Conservation (phyloP, 1,140 invertebrate species). For the Brachionus sp. region DNA sequence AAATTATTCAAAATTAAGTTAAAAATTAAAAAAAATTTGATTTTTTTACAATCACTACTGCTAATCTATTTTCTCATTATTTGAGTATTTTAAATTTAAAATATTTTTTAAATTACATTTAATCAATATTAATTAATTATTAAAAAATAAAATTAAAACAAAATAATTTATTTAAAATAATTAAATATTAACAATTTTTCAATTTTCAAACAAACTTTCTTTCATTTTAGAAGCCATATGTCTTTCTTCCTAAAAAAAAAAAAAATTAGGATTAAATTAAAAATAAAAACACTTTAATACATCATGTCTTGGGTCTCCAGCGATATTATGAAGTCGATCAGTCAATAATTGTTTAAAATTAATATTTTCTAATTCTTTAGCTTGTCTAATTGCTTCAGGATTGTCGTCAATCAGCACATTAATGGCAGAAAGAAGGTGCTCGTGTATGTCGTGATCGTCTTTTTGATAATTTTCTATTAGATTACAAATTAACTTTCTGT, state of each 20-base stretch:
- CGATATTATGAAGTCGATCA: neutral
- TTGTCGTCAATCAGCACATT: conserved; percentile 33
- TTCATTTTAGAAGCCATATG: neutral
- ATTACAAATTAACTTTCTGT: neutral
- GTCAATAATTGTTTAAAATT: conserved; percentile 22
- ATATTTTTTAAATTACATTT: no score
- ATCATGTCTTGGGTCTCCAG: neutral
- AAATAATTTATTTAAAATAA: neutral
- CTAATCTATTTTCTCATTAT: no score
- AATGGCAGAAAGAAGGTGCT: conserved; percentile 38
- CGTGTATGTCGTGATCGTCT: neutral
- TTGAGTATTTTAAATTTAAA: no score
- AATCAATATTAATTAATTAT: no score
- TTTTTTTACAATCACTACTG: no score
- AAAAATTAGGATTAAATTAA: neutral
- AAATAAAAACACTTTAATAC: neutral
- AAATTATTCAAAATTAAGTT: no score
- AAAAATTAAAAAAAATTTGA: no score
- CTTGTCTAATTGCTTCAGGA: conserved; percentile 16
- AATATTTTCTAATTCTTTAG: conserved; percentile 26
- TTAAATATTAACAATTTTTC: neutral
- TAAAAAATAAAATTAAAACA: neutral
- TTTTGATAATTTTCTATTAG: neutral
- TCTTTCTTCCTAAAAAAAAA: conserved; percentile 24
- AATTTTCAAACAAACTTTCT: conserved; percentile 21